These are phyloP conservation scores for Bombus balteatus DNA, from an alignment of 1,140 invertebrate genomes.

Conservation along the genomic window DNA sequence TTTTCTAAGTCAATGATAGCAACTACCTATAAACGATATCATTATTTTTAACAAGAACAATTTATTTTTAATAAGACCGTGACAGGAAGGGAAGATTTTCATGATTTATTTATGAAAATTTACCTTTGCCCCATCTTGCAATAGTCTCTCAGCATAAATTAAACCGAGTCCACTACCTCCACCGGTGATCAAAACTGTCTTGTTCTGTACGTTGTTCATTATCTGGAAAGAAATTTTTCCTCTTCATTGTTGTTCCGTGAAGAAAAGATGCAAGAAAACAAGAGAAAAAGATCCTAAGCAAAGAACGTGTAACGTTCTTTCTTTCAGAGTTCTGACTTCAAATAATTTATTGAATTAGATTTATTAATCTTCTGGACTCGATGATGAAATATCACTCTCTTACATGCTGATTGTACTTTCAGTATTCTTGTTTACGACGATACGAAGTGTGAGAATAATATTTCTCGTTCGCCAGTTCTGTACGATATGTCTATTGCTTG, in stretches of 20 bases:
- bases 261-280: not conserved
- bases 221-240: not conserved
- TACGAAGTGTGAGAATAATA: no score
- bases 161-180: conserved; percentile 81
- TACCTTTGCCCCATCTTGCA: conserved; percentile 78
- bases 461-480: no score
- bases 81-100: not conserved
- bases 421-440: no score
- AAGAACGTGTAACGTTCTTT: no score
- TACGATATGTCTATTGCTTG: no score
- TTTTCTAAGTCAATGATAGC: conserved; percentile 54
- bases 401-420: no score
- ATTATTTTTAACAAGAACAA: not conserved
- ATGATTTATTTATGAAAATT: not conserved
- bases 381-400: no score
- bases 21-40: conserved; percentile 11
- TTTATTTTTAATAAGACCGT: no score
- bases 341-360: no score
- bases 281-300: no score
- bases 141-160: conserved; percentile 76
- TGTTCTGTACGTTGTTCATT: conserved; percentile 62
- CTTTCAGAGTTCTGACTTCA: no score
- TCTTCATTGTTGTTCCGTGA: not conserved
- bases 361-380: no score
- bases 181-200: conserved; percentile 82